phyloP scores from a whole-genome alignment of 2,113 vertebrate genomes.

The Scophthalmus maximus region DNA sequence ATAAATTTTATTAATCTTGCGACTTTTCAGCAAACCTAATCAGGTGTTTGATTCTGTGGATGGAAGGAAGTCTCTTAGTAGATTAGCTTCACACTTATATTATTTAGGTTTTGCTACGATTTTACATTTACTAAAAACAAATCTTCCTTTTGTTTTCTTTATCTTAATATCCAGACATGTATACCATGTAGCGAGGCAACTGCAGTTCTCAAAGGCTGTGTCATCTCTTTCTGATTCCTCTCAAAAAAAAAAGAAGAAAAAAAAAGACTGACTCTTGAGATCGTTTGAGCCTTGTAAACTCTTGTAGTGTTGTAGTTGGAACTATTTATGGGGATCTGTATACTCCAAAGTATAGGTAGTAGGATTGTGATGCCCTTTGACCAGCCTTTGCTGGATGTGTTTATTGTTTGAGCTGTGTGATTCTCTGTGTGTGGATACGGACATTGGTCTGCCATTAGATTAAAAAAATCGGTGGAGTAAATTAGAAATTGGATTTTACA shows the following conservation, averaged over 20 bases:
- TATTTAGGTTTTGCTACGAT: conserved; percentile 71
- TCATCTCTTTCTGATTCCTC: conserved; percentile 71
- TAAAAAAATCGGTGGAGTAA: conserved; percentile 54
- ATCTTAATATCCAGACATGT: conserved; percentile 64
- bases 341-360: conserved; percentile 69
- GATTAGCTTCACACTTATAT: conserved; percentile 59
- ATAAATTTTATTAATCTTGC: conserved; percentile 77
- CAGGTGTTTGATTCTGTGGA: conserved; percentile 94
- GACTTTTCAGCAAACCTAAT: conserved; percentile 85
- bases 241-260: conserved; percentile 51
- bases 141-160: conserved; percentile 32
- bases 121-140: conserved; percentile 55
- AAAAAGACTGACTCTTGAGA: conserved; percentile 56
- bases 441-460: conserved; percentile 44
- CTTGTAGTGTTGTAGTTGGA: conserved; percentile 70
- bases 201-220: conserved; percentile 75
- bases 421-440: conserved; percentile 70
- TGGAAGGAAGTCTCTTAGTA: conserved; percentile 87
- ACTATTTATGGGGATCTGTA: conserved; percentile 64
- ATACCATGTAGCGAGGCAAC: conserved; percentile 75
- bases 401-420: conserved; percentile 62
- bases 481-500: conserved; percentile 55
- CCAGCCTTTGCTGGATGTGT: conserved; percentile 49
- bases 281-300: conserved; percentile 64
- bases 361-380: conserved; percentile 63